Base-by-base conservation (phyloP, 1,140 invertebrate species). In the Eubasilissa regina region DNA sequence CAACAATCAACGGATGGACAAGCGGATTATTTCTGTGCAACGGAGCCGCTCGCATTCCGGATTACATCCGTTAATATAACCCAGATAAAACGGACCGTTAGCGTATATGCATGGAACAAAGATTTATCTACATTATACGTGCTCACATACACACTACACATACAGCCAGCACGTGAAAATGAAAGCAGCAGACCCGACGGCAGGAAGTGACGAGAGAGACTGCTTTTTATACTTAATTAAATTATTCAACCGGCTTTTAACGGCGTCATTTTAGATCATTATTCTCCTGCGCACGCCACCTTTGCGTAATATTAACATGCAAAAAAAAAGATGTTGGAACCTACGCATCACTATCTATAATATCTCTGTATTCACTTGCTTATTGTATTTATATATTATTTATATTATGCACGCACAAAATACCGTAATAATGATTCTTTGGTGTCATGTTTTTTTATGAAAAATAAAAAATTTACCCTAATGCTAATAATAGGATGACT, bases 21-120 rank as follows among this genome's bases (percentile, higher is more conserved):
- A 35, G 25, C 25, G 25, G 25, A 35, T 35, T 35, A 35, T 35
- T 58, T 21, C 55, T 15, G 55, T 21, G 15, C 15, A 21, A 15
- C 55, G 21, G 51, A 8, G 12, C 21, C 45, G 60, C 75, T 62
- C 60, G 77, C 77, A 78, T 78, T 78, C 77, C 77, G 56, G 77
- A 72, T 72, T 53, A 78, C 77, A 73, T 72, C 77, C 77, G 77
- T 45, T 78, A 72, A 78, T 60, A 78, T 78, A 78, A 78, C 77
- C 77, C 77, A 78, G 60, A 72, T 78, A 53, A 35, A 64, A n/a
- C 58, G 21, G 73, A 72, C 77, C 64, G 77, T 78, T 73, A 78
- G 68, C 68, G 13, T 35, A 77, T 19, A 62, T 55, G 64, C 35
- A 62, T 62, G 35, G 21, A 45, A 45, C 10, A 62, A 45, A 68